Conservation (phyloP, 2,888 invertebrate species). For the Sminthurides aquaticus region DNA sequence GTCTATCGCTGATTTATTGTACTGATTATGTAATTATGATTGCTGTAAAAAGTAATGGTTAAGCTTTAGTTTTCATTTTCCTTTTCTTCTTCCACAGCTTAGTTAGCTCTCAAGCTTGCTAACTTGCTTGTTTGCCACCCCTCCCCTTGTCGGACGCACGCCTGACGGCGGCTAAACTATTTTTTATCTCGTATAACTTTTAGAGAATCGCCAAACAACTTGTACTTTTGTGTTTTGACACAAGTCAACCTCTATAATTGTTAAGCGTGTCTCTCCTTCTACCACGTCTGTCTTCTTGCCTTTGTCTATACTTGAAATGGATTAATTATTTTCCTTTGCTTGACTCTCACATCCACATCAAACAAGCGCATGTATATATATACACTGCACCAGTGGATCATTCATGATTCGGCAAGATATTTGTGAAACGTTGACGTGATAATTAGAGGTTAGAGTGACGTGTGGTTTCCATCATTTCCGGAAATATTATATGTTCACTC, state of each 20-base stretch:
- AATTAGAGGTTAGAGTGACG: not conserved
- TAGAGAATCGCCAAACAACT: not conserved
- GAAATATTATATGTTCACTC: not conserved
- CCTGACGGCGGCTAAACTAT: not conserved
- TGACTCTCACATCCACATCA: not conserved
- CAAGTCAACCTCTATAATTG: not conserved
- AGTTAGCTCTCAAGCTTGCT: too few species aligned
- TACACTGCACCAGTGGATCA: not conserved
- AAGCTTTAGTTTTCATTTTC: not conserved
- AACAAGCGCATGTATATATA: not conserved
- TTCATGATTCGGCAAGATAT: not conserved
- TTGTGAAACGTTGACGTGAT: not conserved
- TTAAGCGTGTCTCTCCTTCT: not conserved
- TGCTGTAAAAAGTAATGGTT: not conserved
- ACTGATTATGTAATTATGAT: not conserved
- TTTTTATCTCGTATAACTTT: not conserved
- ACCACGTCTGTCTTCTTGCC: not conserved
- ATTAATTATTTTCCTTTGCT: not conserved
- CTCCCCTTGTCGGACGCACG: not conserved
- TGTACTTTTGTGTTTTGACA: not conserved
- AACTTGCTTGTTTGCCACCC: not conserved
- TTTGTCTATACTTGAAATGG: too few species aligned
- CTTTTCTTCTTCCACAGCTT: too few species aligned
- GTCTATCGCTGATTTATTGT: not conserved
- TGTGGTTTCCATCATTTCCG: not conserved